Conservation (phyloP, 2,797 vertebrate genomes). For the Carduelis carduelis region DNA sequence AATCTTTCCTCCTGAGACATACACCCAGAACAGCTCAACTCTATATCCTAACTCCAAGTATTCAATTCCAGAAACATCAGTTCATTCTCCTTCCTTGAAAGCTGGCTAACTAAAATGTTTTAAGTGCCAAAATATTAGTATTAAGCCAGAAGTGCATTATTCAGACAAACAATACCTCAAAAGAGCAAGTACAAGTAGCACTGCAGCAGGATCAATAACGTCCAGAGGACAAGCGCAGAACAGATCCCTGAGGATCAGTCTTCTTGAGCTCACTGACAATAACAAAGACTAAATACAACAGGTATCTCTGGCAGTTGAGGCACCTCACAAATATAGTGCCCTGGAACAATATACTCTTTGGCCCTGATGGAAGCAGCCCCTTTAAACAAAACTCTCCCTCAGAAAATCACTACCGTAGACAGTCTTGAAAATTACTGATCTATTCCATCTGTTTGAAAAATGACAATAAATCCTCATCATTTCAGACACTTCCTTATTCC, state of each 20-base stretch:
- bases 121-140: neutral
- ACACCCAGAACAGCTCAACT: neutral
- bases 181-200: neutral
- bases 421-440: neutral
- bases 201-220: neutral
- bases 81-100: neutral
- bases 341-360: neutral
- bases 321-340: neutral
- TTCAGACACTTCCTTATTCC: neutral
- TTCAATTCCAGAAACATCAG: neutral
- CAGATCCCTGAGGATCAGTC: neutral
- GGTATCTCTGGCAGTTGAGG: neutral
- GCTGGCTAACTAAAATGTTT: neutral
- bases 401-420: neutral
- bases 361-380: neutral
- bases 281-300: neutral
- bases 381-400: neutral
- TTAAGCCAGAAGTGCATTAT: neutral
- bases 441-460: neutral
- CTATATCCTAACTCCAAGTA: neutral
- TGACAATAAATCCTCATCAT: neutral
- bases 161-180: neutral
- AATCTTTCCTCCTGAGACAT: neutral
- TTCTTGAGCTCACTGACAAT: neutral
- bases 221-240: neutral